Conservation (phyloP, 2,888 invertebrate genomes). For the Drosophila nigricruria region DNA sequence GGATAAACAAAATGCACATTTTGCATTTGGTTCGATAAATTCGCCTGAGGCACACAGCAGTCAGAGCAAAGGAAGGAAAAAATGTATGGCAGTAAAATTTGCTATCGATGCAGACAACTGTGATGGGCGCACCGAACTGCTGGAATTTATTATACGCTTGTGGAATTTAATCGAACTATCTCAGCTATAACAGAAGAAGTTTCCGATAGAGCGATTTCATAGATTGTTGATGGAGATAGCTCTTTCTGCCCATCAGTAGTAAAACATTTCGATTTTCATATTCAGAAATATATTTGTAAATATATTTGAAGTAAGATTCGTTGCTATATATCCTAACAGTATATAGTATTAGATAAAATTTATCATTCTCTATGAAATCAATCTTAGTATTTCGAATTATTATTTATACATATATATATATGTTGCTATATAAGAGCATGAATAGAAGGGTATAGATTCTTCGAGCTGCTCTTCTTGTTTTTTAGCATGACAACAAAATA, state of each 20-base stretch:
- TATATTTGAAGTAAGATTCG: too few species aligned
- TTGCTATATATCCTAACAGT: too few species aligned
- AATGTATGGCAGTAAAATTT: constrained; percentile 1
- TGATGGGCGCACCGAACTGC: background rate
- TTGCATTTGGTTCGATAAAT: constrained; percentile 34
- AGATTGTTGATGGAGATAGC: too few species aligned
- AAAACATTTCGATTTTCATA: background rate
- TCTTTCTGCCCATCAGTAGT: background rate
- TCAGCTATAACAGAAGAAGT: background rate
- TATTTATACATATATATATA: too few species aligned
- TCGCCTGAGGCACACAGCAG: constrained; percentile 11
- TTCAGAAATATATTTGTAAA: background rate
- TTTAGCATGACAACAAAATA: constrained; percentile 12
- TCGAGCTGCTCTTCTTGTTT: background rate
- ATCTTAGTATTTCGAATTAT: too few species aligned
- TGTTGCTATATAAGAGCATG: too few species aligned
- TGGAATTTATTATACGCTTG: constrained; percentile 2
- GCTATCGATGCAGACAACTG: background rate
- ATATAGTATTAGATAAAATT: too few species aligned
- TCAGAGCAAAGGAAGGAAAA: background rate
- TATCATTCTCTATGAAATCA: too few species aligned
- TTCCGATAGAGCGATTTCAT: background rate
- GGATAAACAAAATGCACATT: constrained; percentile 40
- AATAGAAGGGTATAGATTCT: background rate
- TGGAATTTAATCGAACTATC: background rate